A percentile compares a stretch with the other conserved stretches of the same genome.
These are phyloP conservation scores for Hirundo rustica DNA, from an alignment of 2,797 vertebrate genomes.

Conservation along the genomic window DNA sequence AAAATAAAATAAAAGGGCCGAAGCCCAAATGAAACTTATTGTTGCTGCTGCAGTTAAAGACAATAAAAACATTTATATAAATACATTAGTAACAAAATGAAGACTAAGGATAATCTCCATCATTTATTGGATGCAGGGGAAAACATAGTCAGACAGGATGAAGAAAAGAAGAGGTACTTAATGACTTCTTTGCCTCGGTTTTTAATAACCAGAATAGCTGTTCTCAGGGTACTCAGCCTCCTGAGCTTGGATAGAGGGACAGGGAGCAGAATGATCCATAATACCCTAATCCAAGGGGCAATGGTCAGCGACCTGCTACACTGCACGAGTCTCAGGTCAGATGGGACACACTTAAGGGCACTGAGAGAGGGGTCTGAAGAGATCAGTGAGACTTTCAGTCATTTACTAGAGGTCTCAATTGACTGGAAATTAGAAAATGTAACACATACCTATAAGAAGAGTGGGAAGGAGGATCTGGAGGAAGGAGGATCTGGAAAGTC, in stretches of 20 bases:
- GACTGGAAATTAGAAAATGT: background rate
- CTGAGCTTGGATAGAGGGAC: background rate
- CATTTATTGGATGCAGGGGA: background rate
- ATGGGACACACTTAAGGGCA: background rate
- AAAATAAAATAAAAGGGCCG: background rate
- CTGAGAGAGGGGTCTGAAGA: background rate
- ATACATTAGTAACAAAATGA: background rate
- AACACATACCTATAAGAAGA: background rate
- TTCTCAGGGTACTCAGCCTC: background rate
- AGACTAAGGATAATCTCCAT: background rate
- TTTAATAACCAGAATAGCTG: background rate
- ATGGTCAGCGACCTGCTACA: fast-evolving
- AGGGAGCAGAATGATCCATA: background rate
- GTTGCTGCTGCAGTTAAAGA: background rate
- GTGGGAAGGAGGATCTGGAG: background rate
- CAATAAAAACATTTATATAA: background rate
- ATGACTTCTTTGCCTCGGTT: background rate
- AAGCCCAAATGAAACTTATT: background rate
- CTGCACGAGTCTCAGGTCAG: background rate
- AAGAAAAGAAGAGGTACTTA: background rate
- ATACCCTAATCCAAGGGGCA: background rate
- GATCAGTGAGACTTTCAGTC: background rate
- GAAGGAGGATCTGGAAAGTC: background rate
- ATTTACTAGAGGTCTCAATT: background rate
- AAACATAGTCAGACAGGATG: background rate